Conservation (phyloP, 2,888 invertebrate species). For the Habrosyne pyritoides region DNA sequence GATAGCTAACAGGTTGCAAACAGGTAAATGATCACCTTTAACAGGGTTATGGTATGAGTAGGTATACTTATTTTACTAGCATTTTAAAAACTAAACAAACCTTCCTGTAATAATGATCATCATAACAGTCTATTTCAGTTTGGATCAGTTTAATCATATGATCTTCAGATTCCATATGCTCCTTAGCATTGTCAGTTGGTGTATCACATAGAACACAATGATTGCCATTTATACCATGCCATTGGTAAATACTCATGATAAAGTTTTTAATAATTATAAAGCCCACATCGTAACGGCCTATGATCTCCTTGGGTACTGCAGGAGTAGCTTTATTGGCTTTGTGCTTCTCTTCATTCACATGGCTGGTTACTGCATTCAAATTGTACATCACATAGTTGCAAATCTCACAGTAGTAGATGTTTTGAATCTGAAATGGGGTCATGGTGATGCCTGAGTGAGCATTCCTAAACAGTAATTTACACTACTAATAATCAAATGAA, state of each 20-base stretch:
- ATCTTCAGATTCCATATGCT: conserved; percentile 36
- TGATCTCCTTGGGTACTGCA: conserved; percentile 17
- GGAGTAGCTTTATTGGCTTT: conserved; percentile 37
- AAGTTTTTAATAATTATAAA: conserved; percentile 38
- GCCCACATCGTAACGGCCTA: conserved; percentile 29
- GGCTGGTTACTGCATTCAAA: conserved; percentile 30
- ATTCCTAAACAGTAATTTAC: no score
- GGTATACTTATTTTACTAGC: no score
- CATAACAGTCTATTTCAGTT: conserved; percentile 28
- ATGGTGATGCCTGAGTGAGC: no score
- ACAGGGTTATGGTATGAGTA: no score
- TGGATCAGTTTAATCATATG: conserved; percentile 54
- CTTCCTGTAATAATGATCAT: conserved; percentile 46
- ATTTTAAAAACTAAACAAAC: conserved; percentile 34
- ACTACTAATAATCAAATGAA: neutral
- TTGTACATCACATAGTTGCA: conserved; percentile 46
- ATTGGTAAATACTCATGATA: conserved; percentile 40
- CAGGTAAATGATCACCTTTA: no score
- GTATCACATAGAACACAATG: conserved; percentile 50
- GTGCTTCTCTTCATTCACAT: conserved; percentile 45
- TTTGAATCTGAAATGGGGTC: conserved; percentile 38
- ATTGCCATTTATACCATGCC: conserved; percentile 50
- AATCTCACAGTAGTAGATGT: conserved; percentile 52
- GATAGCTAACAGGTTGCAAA: no score
- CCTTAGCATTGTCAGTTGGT: conserved; percentile 20